Base-by-base conservation (phyloP, 2,888 invertebrate genomes). In the Dilophus febrilis region DNA sequence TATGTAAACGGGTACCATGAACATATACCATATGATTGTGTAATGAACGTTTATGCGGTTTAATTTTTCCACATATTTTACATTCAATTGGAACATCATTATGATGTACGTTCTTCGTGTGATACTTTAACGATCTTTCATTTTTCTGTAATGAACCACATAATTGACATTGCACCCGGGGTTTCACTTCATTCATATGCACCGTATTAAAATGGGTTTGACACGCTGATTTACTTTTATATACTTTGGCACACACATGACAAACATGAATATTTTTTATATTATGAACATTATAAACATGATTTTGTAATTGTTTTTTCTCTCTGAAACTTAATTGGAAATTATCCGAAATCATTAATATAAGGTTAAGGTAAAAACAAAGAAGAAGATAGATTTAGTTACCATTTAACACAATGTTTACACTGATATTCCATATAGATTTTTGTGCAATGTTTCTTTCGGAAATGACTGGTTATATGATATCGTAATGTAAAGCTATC, bases 1-100 rank as follows among this genome's bases (percentile, higher is more conserved):
- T 54, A 34, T 44, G 46, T 32, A 44, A 44, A 29, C 48, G 49
- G 31, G 48, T 46, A 38, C 29, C 44, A 1, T 46, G 42, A 2
- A 48, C 22, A 22, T 22, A 22, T 22, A 4, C 8, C 8, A 6
- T 22, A 22, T 22, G 22, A 22, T 22, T 22, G 4, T 22, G 22
- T 22, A 22, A 22, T 22, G 22, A 22, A 22, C 8, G 4, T 22
- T 22, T 22, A 22, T 8, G 4, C 8, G 22, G 8, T 22, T 6
- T 8, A 22, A 22, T 22, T 22, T 22, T 22, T 6, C 22, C 22
- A 29, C 22, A 22, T 22, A 22, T 6, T 6, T 22, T 22, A 22
- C 22, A 22, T 6, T 4, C 22, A 22, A 22, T 22, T 22, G 22
- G 22, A 4, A 4, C 22, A 6, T 22, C 22, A 22, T 22, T 6